phyloP scores from a whole-genome alignment of 2,888 invertebrate genomes.

The Seira ritae region DNA sequence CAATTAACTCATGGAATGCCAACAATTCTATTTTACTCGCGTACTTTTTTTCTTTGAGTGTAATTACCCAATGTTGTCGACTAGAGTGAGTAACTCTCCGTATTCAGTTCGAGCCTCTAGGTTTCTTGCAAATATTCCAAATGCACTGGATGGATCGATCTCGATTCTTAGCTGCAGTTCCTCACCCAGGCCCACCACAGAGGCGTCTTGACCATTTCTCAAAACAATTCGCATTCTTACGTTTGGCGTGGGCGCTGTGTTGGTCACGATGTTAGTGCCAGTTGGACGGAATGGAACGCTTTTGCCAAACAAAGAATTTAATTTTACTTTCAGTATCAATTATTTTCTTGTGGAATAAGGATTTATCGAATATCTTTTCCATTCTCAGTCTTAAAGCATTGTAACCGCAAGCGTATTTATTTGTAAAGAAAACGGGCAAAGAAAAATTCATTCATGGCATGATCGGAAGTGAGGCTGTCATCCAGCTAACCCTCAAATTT shows the following conservation, averaged over 20 bases:
- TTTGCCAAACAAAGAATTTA: too few relatives aligned
- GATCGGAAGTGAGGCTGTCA: constrained; percentile 45
- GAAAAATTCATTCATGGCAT: constrained; percentile 25
- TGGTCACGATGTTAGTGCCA: constrained; percentile 76
- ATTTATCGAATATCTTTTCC: too few relatives aligned
- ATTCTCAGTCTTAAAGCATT: too few relatives aligned
- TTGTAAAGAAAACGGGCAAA: too few relatives aligned
- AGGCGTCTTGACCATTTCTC: constrained; percentile 76
- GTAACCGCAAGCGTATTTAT: too few relatives aligned
- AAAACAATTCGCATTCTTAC: constrained; percentile 76
- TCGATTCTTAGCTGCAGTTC: constrained; percentile 76
- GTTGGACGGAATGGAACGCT: constrained; percentile 76
- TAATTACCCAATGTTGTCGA: constrained; percentile 76
- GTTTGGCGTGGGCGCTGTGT: constrained; percentile 77
- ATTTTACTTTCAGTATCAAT: too few relatives aligned
- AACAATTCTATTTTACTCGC: too few relatives aligned
- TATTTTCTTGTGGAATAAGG: too few relatives aligned
- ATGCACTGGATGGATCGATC: constrained; percentile 76
- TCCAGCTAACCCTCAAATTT: background rate
- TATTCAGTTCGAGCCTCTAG: constrained; percentile 77
- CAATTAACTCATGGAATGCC: too few relatives aligned
- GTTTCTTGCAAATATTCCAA: constrained; percentile 77
- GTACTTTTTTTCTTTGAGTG: background rate
- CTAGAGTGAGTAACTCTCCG: constrained; percentile 76
- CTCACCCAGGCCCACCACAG: constrained; percentile 77